These are phyloP conservation scores for Nomia melanderi DNA, from an alignment of 1,140 invertebrate genomes.

Conservation along the genomic window DNA sequence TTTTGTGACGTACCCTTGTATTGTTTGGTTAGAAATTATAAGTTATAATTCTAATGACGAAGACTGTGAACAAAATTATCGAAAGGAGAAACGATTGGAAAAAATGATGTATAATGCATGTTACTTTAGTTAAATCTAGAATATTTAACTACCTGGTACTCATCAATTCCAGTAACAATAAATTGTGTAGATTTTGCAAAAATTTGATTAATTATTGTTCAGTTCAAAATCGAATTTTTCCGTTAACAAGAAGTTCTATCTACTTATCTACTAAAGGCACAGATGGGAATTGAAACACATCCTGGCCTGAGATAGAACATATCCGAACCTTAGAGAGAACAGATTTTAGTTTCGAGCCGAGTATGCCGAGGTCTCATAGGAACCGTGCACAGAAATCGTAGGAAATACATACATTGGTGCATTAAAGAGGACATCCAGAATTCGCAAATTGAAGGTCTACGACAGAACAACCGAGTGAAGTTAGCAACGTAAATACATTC, in stretches of 20 bases:
- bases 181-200: no score
- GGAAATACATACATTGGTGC: neutral
- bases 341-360: slow-evolving; percentile 1
- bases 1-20: no score
- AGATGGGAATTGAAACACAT: slow-evolving; percentile 3
- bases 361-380: neutral
- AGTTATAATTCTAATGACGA: no score
- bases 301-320: neutral
- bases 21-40: no score
- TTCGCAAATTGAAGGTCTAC: neutral
- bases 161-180: no score
- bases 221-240: neutral
- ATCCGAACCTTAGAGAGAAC: neutral
- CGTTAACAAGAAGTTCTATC: neutral
- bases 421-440: neutral
- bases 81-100: no score
- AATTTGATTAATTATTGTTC: no score
- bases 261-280: neutral
- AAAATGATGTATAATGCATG: no score
- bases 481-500: neutral
- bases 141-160: no score
- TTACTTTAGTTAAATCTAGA: no score
- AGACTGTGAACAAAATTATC: no score
- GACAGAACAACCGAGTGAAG: neutral
- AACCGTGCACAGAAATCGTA: neutral